Evolutionary conservation across 30 jellyfish, hydroid and myxozoan species (phyloP), one percentile per base, ranked within the genome.

Genomic region (Aurelia sp.): DNA sequence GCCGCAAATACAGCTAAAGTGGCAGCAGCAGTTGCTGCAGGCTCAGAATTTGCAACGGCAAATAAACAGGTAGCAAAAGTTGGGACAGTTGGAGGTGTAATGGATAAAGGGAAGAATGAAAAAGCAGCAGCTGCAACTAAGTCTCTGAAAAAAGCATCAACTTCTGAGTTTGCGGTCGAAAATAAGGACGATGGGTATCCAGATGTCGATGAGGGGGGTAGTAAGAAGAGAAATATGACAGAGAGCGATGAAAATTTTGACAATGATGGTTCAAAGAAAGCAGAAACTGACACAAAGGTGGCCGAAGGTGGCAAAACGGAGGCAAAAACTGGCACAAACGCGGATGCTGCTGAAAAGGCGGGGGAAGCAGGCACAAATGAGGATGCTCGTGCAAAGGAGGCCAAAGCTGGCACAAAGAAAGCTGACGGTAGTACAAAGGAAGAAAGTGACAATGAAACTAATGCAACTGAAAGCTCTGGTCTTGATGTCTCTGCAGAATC

Each of bases 181-280:
- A 70, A 62, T 22, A 47, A 27, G n/a, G 72, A 37, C 13, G 85
- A 69, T 7, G 75, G 83, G 4, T 80, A 80, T 35, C 90, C 90
- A 40, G 90, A 80, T 35, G 35, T 80, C 31, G 50, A 41, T 21
- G 83, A 55, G 4, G 61, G 37, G 55, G 90, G 67, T 27, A 67
- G 90, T 40, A 64, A 60, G 10, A 82, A 70, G 57, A 68, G 91
- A 48, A 69, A 71, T 55, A 70, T 63, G 81, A 53, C 91, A 17
- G 20, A 22, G 20, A 66, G 20, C 35, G 93, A 84, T 58, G 93
- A 84, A 22, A 84, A 76, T 73, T 84, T 84, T 47, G 87, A 84
- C 50, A 74, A 84, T 22, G 87, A 62, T n/a, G 71, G 58, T 3
- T 22, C 67, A 13, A 74, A 74, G 61, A 74, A 74, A 20, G 71